phyloP scores from a whole-genome alignment of 1,140 invertebrate genomes.

The Rhynchophorus ferrugineus region DNA sequence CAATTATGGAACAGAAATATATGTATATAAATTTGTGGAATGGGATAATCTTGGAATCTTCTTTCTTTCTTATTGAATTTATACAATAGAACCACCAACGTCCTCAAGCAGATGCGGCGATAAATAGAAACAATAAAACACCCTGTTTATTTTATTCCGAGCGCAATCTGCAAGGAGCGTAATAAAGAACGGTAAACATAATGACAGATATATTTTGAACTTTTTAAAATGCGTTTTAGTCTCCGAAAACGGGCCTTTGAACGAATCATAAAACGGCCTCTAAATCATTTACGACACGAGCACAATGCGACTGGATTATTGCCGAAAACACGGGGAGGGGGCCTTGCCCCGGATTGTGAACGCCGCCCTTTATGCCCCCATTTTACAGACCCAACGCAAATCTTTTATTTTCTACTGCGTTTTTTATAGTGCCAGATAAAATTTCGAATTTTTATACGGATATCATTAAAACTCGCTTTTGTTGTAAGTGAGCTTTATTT shows the following conservation, averaged over 20 bases:
- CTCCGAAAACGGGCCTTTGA: neutral
- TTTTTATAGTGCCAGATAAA: conserved; percentile 22
- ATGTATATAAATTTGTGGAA: too few species aligned
- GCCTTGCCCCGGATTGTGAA: too few species aligned
- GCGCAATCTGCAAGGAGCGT: too few species aligned
- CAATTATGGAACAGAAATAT: too few species aligned
- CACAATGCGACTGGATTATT: neutral
- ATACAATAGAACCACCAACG: too few species aligned
- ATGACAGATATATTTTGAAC: too few species aligned
- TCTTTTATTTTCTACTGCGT: conserved; percentile 16
- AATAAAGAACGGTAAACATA: too few species aligned
- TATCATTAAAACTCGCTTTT: conserved; percentile 23
- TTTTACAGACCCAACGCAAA: conserved; percentile 17
- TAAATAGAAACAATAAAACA: too few species aligned
- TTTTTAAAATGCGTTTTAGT: neutral
- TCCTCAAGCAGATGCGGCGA: too few species aligned
- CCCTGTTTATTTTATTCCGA: too few species aligned
- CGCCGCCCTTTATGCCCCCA: conserved; percentile 5
- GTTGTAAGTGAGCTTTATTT: conserved; percentile 21
- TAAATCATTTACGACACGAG: neutral
- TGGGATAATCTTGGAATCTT: too few species aligned
- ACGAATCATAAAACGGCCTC: neutral
- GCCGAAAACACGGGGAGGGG: neutral
- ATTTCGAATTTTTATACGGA: conserved; percentile 22
- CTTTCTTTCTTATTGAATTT: too few species aligned